Evolutionary conservation across 2,797 vertebrate species (phyloP), one percentile per base, ranked within the genome.

Genomic region (Graptemys geographica): DNA sequence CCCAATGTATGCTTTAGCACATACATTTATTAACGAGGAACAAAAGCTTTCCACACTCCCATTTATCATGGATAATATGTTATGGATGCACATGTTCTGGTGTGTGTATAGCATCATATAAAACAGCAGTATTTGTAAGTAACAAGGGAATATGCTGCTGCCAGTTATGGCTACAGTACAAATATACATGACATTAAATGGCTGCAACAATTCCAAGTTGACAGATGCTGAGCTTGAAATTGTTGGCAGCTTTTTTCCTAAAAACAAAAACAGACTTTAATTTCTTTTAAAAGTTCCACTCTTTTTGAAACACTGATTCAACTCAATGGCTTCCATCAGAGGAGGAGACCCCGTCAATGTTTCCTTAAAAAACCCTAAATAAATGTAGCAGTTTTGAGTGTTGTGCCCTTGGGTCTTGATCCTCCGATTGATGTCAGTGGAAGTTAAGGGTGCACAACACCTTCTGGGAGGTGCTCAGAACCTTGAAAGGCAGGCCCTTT

Each of bases 21-120:
- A 56, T 83, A 18, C 44, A 47, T 47, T 78, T 92, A 88, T 74
- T n/a, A 84, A 81, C 49, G 90, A 83, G 25, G 89, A 76, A 89
- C 84, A 52, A 11, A 88, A 79, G 33, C 7, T 81, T 95, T 95
- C 88, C 79, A 88, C 1, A 5, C 11, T 79, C 55, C 28, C 0
- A 27, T 91, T 86, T 84, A 79, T 89, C 49, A 86, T 5, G 81
- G 76, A 84, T 89, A 89, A 94, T 90, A 87, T 81, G n/a, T 89
- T 86, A 69, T 0, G 0, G 69, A 79, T 23, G 11, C 3, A 90
- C 8, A 84, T 0, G 0, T 5, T 87, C 37, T 87, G 81, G 41
- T 65, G 9, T 94, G 21, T 87, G 2, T 44, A 76, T 23, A 86
- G 2, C 31, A 92, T 90, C 74, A 80, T 81, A 89, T 80, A 84